Evolutionary conservation across 2,888 invertebrate genomes (phyloP).

Genomic region (Nymphalis c-album): DNA sequence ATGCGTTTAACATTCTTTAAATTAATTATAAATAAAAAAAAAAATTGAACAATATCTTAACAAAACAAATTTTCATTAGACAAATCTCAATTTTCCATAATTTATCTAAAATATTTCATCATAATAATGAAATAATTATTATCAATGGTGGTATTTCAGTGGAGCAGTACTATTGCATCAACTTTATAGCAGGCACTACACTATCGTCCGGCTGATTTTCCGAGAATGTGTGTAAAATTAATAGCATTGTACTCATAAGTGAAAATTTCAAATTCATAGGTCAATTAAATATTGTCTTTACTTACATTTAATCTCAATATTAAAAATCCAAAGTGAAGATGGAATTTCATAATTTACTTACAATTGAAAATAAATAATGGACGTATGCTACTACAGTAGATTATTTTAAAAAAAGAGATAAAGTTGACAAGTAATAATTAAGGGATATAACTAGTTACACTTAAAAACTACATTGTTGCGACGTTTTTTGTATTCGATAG

Average conservation of each 20-base stretch:
- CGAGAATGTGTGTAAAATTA: not conserved
- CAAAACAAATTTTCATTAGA: slow-evolving; percentile 19
- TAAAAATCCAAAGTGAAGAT: not conserved
- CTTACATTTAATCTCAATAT: slow-evolving; percentile 4
- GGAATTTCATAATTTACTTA: not conserved
- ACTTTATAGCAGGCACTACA: not conserved
- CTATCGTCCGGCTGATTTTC: not conserved
- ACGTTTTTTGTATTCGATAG: slow-evolving; percentile 29
- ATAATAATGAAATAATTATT: not conserved
- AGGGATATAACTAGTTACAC: slow-evolving; percentile 22
- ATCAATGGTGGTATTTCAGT: not conserved
- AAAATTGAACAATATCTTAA: slow-evolving; percentile 9
- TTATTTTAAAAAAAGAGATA: slow-evolving; percentile 17
- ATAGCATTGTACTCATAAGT: not conserved
- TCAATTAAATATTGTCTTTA: slow-evolving; percentile 2
- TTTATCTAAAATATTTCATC: not conserved
- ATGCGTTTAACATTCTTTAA: slow-evolving; percentile 28
- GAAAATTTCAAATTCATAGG: not conserved
- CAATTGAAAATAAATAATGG: slow-evolving; percentile 7
- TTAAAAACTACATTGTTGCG: slow-evolving; percentile 43
- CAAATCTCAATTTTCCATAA: slow-evolving; percentile 13
- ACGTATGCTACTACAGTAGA: slow-evolving; percentile 11
- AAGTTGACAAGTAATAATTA: slow-evolving; percentile 37
- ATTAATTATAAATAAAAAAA: slow-evolving; percentile 1
- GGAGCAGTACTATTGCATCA: slow-evolving; percentile 1